Conservation (phyloP, 2,113 vertebrate genomes). For the Solea senegalensis region DNA sequence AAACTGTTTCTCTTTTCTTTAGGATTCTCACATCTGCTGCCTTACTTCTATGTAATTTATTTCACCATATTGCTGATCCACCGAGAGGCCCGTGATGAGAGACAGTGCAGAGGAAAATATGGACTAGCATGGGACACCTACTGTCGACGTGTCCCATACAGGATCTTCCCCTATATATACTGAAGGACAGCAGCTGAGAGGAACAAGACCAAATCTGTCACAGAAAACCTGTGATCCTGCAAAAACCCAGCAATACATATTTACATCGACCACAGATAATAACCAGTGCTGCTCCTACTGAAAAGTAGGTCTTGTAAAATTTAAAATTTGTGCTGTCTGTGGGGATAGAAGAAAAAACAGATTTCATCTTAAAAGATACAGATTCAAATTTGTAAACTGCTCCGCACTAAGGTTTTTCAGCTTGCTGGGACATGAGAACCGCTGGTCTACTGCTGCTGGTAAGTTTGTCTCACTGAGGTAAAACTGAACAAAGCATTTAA, state of each 20-base stretch:
- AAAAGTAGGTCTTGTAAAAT: background rate
- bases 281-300: background rate
- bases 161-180: conserved; percentile 90
- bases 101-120: conserved; percentile 86
- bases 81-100: conserved; percentile 88
- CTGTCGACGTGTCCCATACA: conserved; percentile 87
- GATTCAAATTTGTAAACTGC: too few species aligned
- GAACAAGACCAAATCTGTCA: conserved; percentile 4
- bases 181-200: conserved; percentile 60
- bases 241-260: conserved; percentile 24
- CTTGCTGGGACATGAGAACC: too few species aligned
- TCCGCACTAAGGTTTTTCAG: too few species aligned
- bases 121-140: conserved; percentile 88
- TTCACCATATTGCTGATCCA: conserved; percentile 87
- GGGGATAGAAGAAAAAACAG: too few species aligned
- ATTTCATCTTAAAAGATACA: too few species aligned
- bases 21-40: conserved; percentile 87
- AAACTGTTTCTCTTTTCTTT: conserved; percentile 3
- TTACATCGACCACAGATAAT: background rate
- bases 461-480: too few species aligned
- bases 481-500: too few species aligned
- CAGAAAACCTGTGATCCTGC: background rate
- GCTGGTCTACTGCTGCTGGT: too few species aligned
- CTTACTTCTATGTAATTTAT: conserved; percentile 90
- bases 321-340: too few species aligned